phyloP scores from a whole-genome alignment of 2,113 vertebrate genomes.

The Pica pica region DNA sequence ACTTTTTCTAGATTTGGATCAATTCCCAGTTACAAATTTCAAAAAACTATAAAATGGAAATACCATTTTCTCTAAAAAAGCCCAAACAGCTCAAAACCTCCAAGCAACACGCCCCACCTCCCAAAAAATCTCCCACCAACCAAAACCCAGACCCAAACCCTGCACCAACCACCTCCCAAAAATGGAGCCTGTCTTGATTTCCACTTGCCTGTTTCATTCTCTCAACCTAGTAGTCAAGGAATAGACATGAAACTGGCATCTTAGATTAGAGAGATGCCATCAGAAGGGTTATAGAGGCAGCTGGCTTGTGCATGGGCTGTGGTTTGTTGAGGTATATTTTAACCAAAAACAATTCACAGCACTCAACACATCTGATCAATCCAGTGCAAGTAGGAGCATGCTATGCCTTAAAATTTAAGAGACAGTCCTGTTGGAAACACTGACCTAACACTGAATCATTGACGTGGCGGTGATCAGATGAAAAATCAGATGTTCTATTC shows the following conservation, averaged over 20 bases:
- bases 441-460: background rate
- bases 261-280: background rate
- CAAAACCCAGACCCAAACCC: accelerated
- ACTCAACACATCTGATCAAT: background rate
- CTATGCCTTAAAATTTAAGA: background rate
- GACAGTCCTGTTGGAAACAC: background rate
- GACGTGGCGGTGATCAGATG: background rate
- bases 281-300: background rate
- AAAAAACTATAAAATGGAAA: background rate
- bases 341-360: background rate
- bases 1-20: background rate
- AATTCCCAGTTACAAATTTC: background rate
- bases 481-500: background rate
- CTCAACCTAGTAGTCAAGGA: background rate
- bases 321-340: background rate
- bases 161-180: background rate
- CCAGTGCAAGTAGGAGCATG: background rate
- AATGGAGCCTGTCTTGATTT: background rate
- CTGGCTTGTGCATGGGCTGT: accelerated
- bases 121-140: accelerated
- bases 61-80: background rate
- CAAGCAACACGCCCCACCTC: accelerated
- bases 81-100: background rate
- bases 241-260: background rate
- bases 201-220: background rate